phyloP scores from a whole-genome alignment of 2,888 invertebrate species.

The Amphipoea oculea region DNA sequence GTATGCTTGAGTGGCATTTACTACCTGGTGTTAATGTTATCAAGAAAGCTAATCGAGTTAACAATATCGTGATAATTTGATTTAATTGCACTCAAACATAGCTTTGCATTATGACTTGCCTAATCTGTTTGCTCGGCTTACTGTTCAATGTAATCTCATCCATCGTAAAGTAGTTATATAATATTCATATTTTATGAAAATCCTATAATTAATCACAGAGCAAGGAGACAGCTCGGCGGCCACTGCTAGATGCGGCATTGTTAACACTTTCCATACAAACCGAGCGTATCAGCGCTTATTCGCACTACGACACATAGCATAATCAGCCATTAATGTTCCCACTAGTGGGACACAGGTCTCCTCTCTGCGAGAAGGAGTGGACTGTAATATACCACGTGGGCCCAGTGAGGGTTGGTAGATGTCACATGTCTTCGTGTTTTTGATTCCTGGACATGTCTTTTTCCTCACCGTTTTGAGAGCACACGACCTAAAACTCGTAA shows the following conservation, averaged over 20 bases:
- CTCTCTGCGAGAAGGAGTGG: no score
- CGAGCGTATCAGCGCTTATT: not conserved
- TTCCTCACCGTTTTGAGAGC: no score
- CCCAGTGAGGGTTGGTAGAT: no score
- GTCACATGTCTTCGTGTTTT: no score
- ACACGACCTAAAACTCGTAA: no score
- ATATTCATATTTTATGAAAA: not conserved
- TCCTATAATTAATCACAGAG: not conserved
- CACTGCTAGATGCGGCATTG: not conserved
- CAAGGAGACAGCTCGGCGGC: not conserved
- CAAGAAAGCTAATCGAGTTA: conserved; percentile 9
- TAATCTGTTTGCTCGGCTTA: conserved; percentile 84
- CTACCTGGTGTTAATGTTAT: conserved; percentile 8
- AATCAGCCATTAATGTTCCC: no score
- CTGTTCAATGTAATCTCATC: conserved; percentile 68
- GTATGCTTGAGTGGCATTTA: conserved; percentile 28
- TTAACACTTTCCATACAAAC: not conserved
- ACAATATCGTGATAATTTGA: conserved; percentile 19
- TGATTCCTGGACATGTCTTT: no score
- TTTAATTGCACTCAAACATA: not conserved
- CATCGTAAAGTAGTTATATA: not conserved
- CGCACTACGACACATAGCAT: not conserved
- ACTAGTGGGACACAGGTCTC: no score
- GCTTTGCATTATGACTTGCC: conserved; percentile 6
- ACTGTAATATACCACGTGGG: no score